Percentiles rank a stretch among this genome's conserved stretches.
Conservation (phyloP, 2,113 vertebrate species). For the Campylorhamphus procurvoides region DNA sequence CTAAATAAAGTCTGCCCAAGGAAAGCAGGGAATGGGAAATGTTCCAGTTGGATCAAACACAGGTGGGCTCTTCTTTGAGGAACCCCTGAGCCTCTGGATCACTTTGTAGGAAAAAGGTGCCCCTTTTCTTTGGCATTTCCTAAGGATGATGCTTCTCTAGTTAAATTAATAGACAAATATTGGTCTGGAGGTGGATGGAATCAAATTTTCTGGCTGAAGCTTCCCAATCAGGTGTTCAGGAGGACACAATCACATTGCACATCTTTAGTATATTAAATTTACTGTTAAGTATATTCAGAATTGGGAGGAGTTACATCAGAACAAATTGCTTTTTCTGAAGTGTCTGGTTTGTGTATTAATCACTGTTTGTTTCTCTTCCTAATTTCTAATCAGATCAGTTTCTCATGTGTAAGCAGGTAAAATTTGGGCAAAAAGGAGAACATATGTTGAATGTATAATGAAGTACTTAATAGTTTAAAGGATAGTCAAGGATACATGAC, state of each 20-base stretch:
- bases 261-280: background rate
- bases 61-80: background rate
- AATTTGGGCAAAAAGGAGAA: background rate
- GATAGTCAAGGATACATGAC: background rate
- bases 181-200: background rate
- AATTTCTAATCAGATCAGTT: background rate
- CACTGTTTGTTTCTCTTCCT: background rate
- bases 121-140: background rate
- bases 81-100: background rate
- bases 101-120: background rate
- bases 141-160: background rate
- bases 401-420: background rate
- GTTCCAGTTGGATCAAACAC: background rate
- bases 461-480: background rate
- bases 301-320: background rate
- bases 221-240: background rate
- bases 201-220: background rate
- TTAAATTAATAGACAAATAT: background rate
- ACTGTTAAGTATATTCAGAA: background rate
- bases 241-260: background rate
- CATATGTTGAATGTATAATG: rapidly evolving
- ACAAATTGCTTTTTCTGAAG: background rate
- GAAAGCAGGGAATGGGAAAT: background rate
- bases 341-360: background rate
- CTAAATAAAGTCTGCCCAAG: too few relatives aligned